phyloP scores from a whole-genome alignment of 2,113 vertebrate genomes.

The Ailuropoda melanoleuca region DNA sequence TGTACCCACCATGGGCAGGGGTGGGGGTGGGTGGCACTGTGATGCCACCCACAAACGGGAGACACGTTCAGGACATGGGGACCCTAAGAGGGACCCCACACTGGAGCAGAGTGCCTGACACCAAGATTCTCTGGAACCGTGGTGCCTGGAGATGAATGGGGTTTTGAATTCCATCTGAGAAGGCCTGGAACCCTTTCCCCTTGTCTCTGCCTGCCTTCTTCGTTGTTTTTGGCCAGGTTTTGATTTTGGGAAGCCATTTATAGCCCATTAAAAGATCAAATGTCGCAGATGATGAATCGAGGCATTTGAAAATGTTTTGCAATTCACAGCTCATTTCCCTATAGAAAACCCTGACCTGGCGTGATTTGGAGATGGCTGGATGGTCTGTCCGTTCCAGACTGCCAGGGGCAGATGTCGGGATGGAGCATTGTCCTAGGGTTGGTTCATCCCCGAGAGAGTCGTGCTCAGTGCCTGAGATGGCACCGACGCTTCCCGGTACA shows the following conservation, averaged over 20 bases:
- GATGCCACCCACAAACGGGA: not conserved
- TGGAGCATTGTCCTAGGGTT: not conserved
- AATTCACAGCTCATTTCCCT: conserved; percentile 45
- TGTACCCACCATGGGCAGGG: too few species aligned
- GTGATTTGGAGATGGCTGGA: not conserved
- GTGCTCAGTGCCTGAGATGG: not conserved
- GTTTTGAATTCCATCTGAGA: conserved; percentile 10
- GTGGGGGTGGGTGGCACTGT: fast-evolving
- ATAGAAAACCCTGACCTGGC: conserved; percentile 2
- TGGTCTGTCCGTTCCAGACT: not conserved
- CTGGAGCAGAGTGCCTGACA: not conserved
- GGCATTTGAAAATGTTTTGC: conserved; percentile 22
- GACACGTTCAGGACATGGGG: not conserved
- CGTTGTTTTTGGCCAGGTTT: conserved; percentile 34
- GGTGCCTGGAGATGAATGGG: not conserved
- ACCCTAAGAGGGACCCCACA: not conserved
- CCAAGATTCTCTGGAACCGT: not conserved
- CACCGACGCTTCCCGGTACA: not conserved
- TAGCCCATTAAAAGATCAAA: conserved; percentile 46
- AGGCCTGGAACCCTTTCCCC: not conserved
- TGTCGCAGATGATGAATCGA: conserved; percentile 35
- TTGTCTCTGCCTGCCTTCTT: not conserved
- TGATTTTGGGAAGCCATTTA: conserved; percentile 40
- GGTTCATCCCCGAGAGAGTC: not conserved
- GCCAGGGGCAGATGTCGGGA: fast-evolving